Evolutionary conservation across 1,140 invertebrate species (phyloP).

Genomic region (Solen grandis): DNA sequence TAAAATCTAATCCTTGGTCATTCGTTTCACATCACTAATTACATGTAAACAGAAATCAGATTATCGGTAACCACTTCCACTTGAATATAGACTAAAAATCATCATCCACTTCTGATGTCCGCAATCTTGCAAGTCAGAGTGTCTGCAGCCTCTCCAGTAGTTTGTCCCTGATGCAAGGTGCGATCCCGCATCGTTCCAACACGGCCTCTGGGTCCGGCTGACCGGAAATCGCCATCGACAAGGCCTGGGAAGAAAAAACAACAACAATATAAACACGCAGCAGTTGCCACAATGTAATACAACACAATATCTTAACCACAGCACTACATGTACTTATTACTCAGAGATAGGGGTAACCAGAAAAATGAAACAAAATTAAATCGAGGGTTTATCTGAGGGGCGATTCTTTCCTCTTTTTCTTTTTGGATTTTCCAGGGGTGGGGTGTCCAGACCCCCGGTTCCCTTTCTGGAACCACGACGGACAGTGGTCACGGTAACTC

Average conservation of each 20-base stretch:
- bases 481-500: no score
- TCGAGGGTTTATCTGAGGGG: background rate
- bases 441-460: no score
- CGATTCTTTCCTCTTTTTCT: background rate
- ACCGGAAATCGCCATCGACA: slow-evolving; percentile 17
- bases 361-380: background rate
- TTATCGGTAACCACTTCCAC: no score
- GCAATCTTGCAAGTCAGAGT: no score
- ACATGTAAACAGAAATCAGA: no score
- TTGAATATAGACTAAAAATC: no score
- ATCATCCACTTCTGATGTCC: no score
- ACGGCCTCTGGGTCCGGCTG: slow-evolving; percentile 17
- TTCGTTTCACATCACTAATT: no score
- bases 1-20: no score
- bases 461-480: no score
- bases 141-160: slow-evolving; percentile 14
- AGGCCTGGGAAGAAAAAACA: slow-evolving; percentile 18
- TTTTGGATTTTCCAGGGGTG: background rate
- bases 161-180: slow-evolving; percentile 28
- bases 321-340: background rate
- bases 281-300: no score
- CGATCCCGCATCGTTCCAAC: slow-evolving; percentile 19
- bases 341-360: no score
- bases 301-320: background rate
- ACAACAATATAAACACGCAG: slow-evolving; percentile 3